These are phyloP conservation scores for Eueides isabella DNA, from an alignment of 1,140 invertebrate species.

Conservation along the genomic window DNA sequence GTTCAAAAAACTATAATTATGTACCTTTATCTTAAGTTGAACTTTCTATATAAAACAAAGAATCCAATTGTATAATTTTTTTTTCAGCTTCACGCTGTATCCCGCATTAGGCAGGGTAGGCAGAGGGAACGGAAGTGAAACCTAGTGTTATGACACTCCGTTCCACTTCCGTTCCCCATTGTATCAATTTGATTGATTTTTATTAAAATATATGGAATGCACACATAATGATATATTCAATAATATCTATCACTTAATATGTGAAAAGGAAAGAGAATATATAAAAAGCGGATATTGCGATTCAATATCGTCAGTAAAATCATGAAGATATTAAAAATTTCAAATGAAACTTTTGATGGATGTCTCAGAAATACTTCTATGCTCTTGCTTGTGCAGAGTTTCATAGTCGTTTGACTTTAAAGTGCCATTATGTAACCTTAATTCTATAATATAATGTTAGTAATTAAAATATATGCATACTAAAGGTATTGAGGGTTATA, in stretches of 20 bases:
- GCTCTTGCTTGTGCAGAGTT: background rate
- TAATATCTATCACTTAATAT: background rate
- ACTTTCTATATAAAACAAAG: too few relatives aligned
- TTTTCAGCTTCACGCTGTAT: too few relatives aligned
- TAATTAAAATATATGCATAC: background rate
- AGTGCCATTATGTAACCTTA: background rate
- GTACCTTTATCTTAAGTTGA: too few relatives aligned
- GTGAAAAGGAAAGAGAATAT: background rate
- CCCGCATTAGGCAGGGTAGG: too few relatives aligned
- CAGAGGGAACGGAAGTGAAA: too few relatives aligned
- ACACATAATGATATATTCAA: background rate
- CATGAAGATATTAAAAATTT: slow-evolving; percentile 10
- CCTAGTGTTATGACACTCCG: too few relatives aligned
- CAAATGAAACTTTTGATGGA: slow-evolving; percentile 12
- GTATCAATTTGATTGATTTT: too few relatives aligned
- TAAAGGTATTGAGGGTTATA: background rate
- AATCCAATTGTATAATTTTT: too few relatives aligned
- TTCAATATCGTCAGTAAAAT: slow-evolving; percentile 12
- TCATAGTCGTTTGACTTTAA: background rate
- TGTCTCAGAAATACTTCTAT: slow-evolving; percentile 3
- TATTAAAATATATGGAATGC: too few relatives aligned
- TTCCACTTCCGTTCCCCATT: too few relatives aligned
- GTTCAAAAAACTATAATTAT: too few relatives aligned
- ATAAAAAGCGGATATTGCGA: slow-evolving; percentile 31
- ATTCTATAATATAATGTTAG: background rate